These are phyloP conservation scores for Dascyllus trimaculatus DNA, from an alignment of 2,113 vertebrate species.

Conservation along the genomic window DNA sequence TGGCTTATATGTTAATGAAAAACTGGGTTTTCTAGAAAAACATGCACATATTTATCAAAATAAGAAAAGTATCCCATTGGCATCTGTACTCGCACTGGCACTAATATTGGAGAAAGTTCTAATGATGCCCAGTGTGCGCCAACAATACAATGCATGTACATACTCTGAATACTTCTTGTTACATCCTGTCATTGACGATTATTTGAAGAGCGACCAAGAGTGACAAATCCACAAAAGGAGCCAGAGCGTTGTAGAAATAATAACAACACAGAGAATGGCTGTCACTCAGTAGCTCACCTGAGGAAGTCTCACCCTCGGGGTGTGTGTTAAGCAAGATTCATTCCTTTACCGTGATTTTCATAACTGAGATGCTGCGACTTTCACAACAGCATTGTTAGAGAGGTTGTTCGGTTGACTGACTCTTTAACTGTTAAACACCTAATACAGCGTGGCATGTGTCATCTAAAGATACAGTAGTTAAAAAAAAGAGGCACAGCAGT, in stretches of 20 bases:
- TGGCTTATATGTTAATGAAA: neutral
- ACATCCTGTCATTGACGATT: constrained; percentile 48
- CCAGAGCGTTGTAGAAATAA: constrained; percentile 47
- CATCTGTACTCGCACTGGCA: neutral
- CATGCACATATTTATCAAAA: too few species aligned
- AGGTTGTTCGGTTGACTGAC: constrained; percentile 34
- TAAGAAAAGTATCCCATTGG: neutral
- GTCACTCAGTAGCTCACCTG: constrained; percentile 55
- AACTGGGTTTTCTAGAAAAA: neutral
- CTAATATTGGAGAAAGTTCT: neutral
- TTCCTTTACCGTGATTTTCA: constrained; percentile 37
- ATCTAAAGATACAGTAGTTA: constrained; percentile 63
- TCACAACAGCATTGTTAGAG: constrained; percentile 26
- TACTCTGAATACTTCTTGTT: constrained; percentile 44
- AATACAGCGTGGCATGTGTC: constrained; percentile 59
- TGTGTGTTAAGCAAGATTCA: constrained; percentile 32
- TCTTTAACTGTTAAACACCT: constrained; percentile 24
- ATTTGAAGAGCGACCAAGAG: constrained; percentile 36
- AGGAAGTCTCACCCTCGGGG: constrained; percentile 40
- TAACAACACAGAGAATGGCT: constrained; percentile 45
- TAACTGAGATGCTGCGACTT: constrained; percentile 39
- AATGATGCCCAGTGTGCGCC: neutral
- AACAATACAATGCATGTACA: neutral
- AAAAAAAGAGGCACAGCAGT: constrained; percentile 41
- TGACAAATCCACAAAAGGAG: constrained; percentile 32